Base-by-base conservation (phyloP, 2,797 vertebrate genomes). In the Lycodopsis pacificus region DNA sequence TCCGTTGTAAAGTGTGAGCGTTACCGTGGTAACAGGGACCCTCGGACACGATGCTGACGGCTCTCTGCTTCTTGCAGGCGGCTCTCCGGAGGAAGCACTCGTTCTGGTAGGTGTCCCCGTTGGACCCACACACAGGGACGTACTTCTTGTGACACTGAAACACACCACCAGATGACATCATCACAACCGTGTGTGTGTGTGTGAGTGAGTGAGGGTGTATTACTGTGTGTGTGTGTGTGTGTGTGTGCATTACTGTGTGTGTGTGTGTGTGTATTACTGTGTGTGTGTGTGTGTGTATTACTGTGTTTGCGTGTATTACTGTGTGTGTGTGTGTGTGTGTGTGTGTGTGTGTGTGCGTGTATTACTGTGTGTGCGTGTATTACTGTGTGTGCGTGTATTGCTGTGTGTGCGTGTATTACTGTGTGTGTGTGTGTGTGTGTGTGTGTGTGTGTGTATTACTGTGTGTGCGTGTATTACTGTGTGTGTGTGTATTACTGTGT, bases 21-120 rank as follows among this genome's bases (percentile, higher is more conserved):
- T 94, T 95, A 99, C 98, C 98, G 5, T 96, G 95, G 91, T 97
- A 97, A 86, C 98, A 99, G 58, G 96, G 93, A 75, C 96, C 96
- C 83, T 96, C 95, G 8, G 96, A 93, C 78, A 95, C 88, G 51
- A 97, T 90, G 66, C 91, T 94, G 93, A 99, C 95, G 83, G 96
- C 93, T 88, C 96, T 96, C 89, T 99, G 98, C 72, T 98, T 97
- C 84, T 97, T 99, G 93, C 98, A 99, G 84, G 98, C 95, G 64
- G 97, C 97, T 91, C 97, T 96, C 86, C 96, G 93, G 90, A 99
- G 95, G 91, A 97, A 99, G 85, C 98, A 99, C 89, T 99, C 97
- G 49, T 98, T 99, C 95, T 99, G 97, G 86, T 98, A 99, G 72
- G 98, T 98, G 94, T 99, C 98, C 88, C 97, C 97, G 73, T 99